phyloP scores from a whole-genome alignment of 2,888 invertebrate species.

The Spilarctia lutea region DNA sequence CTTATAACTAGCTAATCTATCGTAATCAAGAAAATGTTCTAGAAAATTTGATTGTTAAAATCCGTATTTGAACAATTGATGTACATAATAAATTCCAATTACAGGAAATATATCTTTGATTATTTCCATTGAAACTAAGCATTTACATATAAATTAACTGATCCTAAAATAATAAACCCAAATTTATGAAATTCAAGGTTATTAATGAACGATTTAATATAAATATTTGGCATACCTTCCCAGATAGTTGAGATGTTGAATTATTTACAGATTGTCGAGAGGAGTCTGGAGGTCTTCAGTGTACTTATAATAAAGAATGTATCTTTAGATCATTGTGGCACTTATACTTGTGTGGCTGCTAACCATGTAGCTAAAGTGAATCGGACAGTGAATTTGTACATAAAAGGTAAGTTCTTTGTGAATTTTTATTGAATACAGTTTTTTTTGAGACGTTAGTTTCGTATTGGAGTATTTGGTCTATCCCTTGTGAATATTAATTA shows the following conservation, averaged over 20 bases:
- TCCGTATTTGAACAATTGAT: background rate
- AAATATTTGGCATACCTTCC: slow-evolving; percentile 1
- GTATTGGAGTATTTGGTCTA: background rate
- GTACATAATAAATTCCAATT: background rate
- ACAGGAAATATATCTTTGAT: background rate
- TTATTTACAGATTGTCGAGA: slow-evolving; percentile 80
- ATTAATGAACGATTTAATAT: background rate
- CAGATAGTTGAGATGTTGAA: background rate
- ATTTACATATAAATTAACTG: background rate
- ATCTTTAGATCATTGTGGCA: slow-evolving; percentile 90
- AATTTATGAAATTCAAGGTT: background rate
- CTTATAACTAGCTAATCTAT: background rate
- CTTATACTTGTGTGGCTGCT: slow-evolving; percentile 90
- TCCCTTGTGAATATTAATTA: background rate
- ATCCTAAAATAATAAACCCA: slow-evolving; percentile 1
- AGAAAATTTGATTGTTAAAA: background rate
- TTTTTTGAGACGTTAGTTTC: background rate
- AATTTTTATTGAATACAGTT: background rate
- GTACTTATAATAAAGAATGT: slow-evolving; percentile 91
- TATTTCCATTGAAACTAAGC: background rate
- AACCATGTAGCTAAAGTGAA: slow-evolving; percentile 91
- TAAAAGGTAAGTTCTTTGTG: slow-evolving; percentile 86
- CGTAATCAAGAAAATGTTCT: background rate
- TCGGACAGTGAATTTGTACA: slow-evolving; percentile 89
- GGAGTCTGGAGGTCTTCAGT: slow-evolving; percentile 90